A percentile compares a stretch with the other conserved stretches of the same genome.
phyloP scores from a whole-genome alignment of 2,113 vertebrate genomes.

The Amphiprion ocellaris region DNA sequence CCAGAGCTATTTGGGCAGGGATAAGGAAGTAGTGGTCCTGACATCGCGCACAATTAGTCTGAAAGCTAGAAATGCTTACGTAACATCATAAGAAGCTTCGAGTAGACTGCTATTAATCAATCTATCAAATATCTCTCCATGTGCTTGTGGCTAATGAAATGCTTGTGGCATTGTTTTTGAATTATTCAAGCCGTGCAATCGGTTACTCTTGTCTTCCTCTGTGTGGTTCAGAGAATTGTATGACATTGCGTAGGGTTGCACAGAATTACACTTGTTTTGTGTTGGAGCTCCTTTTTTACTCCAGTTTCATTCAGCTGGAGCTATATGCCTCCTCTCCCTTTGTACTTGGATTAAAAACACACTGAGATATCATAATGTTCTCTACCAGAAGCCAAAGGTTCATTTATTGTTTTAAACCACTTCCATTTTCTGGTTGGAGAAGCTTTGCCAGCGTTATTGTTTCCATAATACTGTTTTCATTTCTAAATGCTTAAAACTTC shows the following conservation, averaged over 20 bases:
- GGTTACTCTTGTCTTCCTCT: background rate
- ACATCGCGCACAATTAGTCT: conserved; percentile 66
- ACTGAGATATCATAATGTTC: conserved; percentile 41
- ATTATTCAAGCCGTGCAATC: conserved; percentile 28
- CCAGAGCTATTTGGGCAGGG: conserved; percentile 56
- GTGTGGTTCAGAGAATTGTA: conserved; percentile 39
- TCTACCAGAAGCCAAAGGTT: conserved; percentile 20
- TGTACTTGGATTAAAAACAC: conserved; percentile 54
- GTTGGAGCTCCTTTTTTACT: conserved; percentile 27
- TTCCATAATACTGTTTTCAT: conserved; percentile 1
- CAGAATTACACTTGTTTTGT: conserved; percentile 30
- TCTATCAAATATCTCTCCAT: conserved; percentile 29
- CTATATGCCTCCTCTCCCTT: conserved; percentile 25
- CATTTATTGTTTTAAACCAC: conserved; percentile 44
- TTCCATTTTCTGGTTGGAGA: conserved; percentile 14
- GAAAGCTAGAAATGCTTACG: conserved; percentile 60
- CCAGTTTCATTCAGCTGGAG: conserved; percentile 35
- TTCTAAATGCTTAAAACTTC: background rate
- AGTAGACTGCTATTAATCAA: conserved; percentile 36
- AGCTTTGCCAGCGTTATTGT: background rate
- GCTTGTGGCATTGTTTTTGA: conserved; percentile 17
- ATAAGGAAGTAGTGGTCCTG: conserved; percentile 63
- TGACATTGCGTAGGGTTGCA: conserved; percentile 40
- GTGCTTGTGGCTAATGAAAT: background rate
- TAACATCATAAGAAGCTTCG: conserved; percentile 48